Percentiles rank a stretch among this genome's conserved stretches.
phyloP scores from a whole-genome alignment of 2,113 vertebrate genomes.

The Siphamia tubifer region DNA sequence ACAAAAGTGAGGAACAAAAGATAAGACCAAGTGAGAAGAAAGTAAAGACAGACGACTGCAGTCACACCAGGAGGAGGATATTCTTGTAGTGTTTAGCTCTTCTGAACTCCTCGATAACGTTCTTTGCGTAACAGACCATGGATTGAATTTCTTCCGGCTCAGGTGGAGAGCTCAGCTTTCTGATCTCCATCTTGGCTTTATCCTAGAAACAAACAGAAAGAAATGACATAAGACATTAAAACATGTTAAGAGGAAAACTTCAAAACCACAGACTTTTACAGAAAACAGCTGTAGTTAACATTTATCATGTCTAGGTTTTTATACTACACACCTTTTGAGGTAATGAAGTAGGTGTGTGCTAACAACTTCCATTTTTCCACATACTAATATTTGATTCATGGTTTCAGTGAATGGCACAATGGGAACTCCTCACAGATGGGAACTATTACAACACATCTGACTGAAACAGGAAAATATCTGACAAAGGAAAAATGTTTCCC shows the following conservation, averaged over 20 bases:
- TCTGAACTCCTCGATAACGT: slow-evolving; percentile 96
- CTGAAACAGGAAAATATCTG: too few relatives aligned
- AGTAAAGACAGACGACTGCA: neutral
- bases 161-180: slow-evolving; percentile 82
- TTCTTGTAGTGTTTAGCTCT: slow-evolving; percentile 98
- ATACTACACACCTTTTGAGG: neutral
- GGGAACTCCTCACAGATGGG: neutral
- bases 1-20: neutral
- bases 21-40: neutral
- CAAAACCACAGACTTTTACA: neutral
- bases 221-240: neutral
- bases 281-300: neutral
- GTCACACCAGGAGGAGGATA: slow-evolving; percentile 87
- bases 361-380: too few relatives aligned
- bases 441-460: too few relatives aligned
- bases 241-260: neutral
- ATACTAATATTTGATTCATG: too few relatives aligned
- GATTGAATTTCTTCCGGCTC: slow-evolving; percentile 80
- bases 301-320: neutral
- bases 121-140: slow-evolving; percentile 91
- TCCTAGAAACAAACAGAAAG: slow-evolving; percentile 75
- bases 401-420: neutral
- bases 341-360: too few relatives aligned
- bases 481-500: too few relatives aligned
- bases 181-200: slow-evolving; percentile 89